Evolutionary conservation across 2,113 vertebrate genomes (phyloP), one percentile per base, ranked within the genome.

Genomic region (Lampris incognitus): DNA sequence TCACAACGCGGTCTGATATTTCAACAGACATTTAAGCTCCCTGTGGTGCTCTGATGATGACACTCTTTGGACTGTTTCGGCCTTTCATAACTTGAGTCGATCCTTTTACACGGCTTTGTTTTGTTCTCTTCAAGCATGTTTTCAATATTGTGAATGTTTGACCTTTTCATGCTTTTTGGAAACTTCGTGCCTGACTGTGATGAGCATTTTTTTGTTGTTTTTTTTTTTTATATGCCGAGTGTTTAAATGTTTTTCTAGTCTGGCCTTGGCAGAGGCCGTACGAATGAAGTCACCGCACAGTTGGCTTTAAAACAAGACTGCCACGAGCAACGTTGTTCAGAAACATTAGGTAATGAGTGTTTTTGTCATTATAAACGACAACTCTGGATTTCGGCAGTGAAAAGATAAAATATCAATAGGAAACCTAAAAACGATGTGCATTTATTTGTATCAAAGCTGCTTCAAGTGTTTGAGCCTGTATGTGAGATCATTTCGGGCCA

Each of bases 51-150:
- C 62, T 76, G 36, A 64, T 68, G 68, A 49, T 24, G 65, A 74
- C 37, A 40, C 68, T 75, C 40, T 57, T 72, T 55, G 49, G 55
- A 78, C 4, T 83, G 69, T 76, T 48, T 65, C 69, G 49, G 44
- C 69, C 67, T 55, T 72, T 77, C 59, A 41, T 49, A 58, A 60
- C 63, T 69, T 40, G 58, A 77, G 52, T 2, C 61, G 6, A 24
- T 24, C 2, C n/a, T 36, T 85, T 9, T 57, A 57, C 24, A 36
- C 37, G 55, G 55, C 6, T 74, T 0, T 56, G 41, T 7, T 2
- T 69, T 44, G 61, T 68, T 72, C 6, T 40, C 48, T n/a, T 63
- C 55, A 36, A 82, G 74, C 74, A 82, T 88, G 80, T 86, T 88
- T 73, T 71, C 39, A 74, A 62, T 68, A 40, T 72, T 24, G 41